Evolutionary conservation across 2,888 invertebrate species (phyloP), one percentile per base, ranked within the genome.

Genomic region (Conchocele bisecta): DNA sequence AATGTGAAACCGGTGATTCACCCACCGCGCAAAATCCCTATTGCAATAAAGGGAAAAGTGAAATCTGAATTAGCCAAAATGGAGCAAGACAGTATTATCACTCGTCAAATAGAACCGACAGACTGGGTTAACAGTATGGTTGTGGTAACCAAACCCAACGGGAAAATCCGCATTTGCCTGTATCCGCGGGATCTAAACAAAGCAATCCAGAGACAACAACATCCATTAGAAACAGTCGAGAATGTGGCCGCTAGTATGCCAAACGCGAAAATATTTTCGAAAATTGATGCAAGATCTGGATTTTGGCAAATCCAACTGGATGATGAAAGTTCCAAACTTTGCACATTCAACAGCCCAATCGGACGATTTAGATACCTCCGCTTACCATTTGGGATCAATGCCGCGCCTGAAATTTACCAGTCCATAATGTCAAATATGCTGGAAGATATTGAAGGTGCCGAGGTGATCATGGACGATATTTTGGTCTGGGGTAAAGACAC

Each of bases 141-240:
- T 1, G 58, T 65, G 11, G 76, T 76, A 4, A 46, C 31, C 37
- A 83, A 79, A 46, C 39, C 48, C 2, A 68, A 59, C 20, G 44
- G 48, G 15, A 46, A n/a, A 13, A 29, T 66, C 5, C 51, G 72
- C 29, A 68, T 72, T n/a, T 69, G 69, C 60, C 46, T 82, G 22
- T 79, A 80, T 51, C 82, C 79, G 13, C 75, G 54, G 56, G 75
- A 79, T 39, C 41, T 82, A 15, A 83, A 83, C 42, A 53, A 60
- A 11, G 67, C 68, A 2, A 59, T 79, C 3, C 28, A 53, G 37
- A 13, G 76, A 17, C 46, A 64, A 41, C 76, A 81, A 29, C 69
- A 59, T 41, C 76, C 75, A 15, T 51, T 76, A 57, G 67, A 54
- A 51, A 69, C 78, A 9, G 17, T 76, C 6, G 71, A 75, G 41